Evolutionary conservation across 2,888 invertebrate genomes (phyloP).

Genomic region (Dryococelus australis): DNA sequence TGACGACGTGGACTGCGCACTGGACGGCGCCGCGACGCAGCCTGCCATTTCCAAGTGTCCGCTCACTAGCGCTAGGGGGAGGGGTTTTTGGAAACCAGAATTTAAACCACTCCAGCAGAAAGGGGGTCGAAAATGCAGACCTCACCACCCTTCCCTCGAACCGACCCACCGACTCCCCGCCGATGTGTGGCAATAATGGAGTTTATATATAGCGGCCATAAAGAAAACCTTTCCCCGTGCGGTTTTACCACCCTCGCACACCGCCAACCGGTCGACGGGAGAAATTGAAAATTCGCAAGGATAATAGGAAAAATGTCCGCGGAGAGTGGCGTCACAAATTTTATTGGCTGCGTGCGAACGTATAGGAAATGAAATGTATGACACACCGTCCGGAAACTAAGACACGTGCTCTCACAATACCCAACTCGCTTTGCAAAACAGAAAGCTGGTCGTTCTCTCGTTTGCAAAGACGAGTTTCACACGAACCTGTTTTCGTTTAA

Average conservation of each 20-base stretch:
- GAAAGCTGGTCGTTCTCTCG: background rate
- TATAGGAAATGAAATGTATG: background rate
- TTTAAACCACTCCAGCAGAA: background rate
- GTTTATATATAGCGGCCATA: constrained; percentile 8
- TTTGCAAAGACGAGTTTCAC: background rate
- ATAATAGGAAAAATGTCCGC: background rate
- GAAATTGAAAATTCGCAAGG: background rate
- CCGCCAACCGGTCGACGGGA: background rate
- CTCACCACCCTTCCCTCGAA: background rate
- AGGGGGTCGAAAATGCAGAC: background rate
- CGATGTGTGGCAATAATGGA: background rate
- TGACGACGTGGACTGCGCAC: background rate
- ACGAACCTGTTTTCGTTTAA: background rate
- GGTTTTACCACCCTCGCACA: background rate
- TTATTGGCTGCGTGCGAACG: background rate
- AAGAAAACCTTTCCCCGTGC: background rate
- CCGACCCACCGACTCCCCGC: background rate
- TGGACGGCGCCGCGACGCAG: background rate
- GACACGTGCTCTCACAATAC: background rate
- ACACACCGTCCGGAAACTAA: background rate
- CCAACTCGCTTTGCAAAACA: background rate
- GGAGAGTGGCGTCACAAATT: background rate
- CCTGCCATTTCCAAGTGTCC: background rate
- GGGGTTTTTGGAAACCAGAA: constrained; percentile 3
- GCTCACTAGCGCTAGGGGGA: too few species aligned